Evolutionary conservation across 2,888 invertebrate genomes (phyloP), one percentile per base, ranked within the genome.

Genomic region (Drosophila merina): DNA sequence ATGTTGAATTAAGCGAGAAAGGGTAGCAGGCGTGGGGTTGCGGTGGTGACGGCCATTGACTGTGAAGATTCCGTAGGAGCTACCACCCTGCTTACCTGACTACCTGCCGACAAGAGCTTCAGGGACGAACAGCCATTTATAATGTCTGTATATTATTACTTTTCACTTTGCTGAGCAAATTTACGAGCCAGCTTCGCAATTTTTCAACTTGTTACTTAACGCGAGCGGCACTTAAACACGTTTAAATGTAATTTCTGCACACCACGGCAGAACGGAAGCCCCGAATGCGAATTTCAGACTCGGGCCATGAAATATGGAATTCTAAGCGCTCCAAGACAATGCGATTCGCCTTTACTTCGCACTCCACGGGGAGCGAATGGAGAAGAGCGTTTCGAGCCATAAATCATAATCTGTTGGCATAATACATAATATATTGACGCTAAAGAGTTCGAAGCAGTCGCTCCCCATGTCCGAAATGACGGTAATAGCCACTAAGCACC

Each of bases 371-470:
- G 36, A 44, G 56, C 7, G 25, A 36, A 20, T 55, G 55, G 8
- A 14, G 33, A 8, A 40, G 25, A n/a, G 20, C 52, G 54, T 63
- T 63, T 59, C 75, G 58, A 67, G 70, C 64, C 79, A 84, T 84
- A 87, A 84, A 84, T 84, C 84, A 84, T 84, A 84, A 84, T 84
- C 87, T 84, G 71, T 68, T 76, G 72, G 82, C 85, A 72, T 72
- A 86, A 79, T 85, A 85, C 85, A 87, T 87, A 87, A 84, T 87
- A 85, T 87, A 84, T 84, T 87, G 87, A 85, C 76, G 75, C 87
- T 74, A 87, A 84, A 84, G 84, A 84, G 87, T 84, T 84, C 83
- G 79, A 72, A 77, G 52, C 47, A 72, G 47, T 48, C 60, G 49
- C 50, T 59, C 28, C 50, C 50, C 36, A 62, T 12, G 57, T 36